Base-by-base conservation (phyloP, 2,797 vertebrate species). In the Xenentodon cancila region DNA sequence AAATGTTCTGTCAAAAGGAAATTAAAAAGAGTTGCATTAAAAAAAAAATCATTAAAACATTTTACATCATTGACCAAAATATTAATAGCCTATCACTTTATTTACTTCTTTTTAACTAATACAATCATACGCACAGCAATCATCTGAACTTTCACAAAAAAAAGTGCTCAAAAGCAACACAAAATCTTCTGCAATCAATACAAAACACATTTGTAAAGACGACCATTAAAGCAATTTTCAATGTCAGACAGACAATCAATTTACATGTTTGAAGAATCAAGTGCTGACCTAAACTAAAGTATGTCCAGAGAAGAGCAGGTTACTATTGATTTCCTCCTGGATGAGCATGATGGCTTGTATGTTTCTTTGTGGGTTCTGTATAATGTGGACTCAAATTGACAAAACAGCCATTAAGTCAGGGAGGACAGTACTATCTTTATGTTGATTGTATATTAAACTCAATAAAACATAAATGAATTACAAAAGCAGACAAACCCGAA, bases 221-320 rank as follows among this genome's bases (percentile, higher is more conserved):
- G 90, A 75, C 90, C 81, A 92, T 92, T 92, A 94, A 88, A 84
- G 84, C 75, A 73, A 90, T 91, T 92, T 93, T 90, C 91, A 93
- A 93, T 92, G 84, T 89, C 73, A 83, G 70, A 82, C 87, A 90
- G 86, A 86, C 90, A 89, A 94, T 94, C 92, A 91, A 92, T 95
- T 93, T 88, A 91, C 88, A 90, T 93, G 91, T 91, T 89, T 92
- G 89, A 92, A 91, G 88, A 92, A 91, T 90, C 85, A 92, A 91
- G 91, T 91, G 92, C 93, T 94, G 93, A 93, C 92, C 93, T 91
- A 93, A 92, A 91, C 87, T 88, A 71, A 90, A 91, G 85, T 75
- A 92, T 75, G 73, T 88, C 72, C 85, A 69, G 85, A 70, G 64
- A 76, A 88, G 88, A 92, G 88, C 85, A 91, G 91, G 87, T 92